A percentile compares a stretch with the other conserved stretches of the same genome.
phyloP scores from a whole-genome alignment of 2,113 vertebrate genomes.

The Clarias gariepinus region DNA sequence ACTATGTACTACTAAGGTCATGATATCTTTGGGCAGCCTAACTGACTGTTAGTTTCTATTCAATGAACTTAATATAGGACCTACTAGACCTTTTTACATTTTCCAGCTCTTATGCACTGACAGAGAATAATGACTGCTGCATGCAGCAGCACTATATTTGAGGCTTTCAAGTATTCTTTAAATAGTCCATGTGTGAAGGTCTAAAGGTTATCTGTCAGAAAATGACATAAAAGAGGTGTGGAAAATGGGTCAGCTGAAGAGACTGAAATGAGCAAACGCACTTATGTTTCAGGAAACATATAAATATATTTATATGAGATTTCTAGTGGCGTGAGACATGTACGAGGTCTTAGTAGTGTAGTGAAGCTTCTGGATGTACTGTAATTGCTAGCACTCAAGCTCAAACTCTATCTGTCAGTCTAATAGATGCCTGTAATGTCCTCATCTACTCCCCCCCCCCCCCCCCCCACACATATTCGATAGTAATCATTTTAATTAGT shows the following conservation, averaged over 20 bases:
- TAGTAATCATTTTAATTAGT: slow-evolving; percentile 27
- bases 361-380: not conserved
- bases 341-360: not conserved
- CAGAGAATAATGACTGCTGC: slow-evolving; percentile 30
- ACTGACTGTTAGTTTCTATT: slow-evolving; percentile 7
- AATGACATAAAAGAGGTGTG: slow-evolving; percentile 17
- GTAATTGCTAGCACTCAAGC: not conserved
- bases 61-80: not conserved
- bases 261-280: not conserved
- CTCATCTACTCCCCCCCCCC: too few species aligned
- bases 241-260: slow-evolving; percentile 27
- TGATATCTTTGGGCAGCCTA: slow-evolving; percentile 1
- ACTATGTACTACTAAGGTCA: not conserved
- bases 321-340: not conserved
- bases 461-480: not conserved
- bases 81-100: slow-evolving; percentile 1
- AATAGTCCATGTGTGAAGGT: slow-evolving; percentile 27
- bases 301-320: not conserved
- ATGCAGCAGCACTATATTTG: slow-evolving; percentile 2
- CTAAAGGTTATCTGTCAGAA: slow-evolving; percentile 32
- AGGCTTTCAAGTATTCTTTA: slow-evolving; percentile 22
- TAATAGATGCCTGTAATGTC: not conserved
- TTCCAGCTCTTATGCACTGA: slow-evolving; percentile 9
- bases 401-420: not conserved
- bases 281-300: not conserved